Conservation (phyloP, 2,888 invertebrate species). For the Xestia sexstrigata region DNA sequence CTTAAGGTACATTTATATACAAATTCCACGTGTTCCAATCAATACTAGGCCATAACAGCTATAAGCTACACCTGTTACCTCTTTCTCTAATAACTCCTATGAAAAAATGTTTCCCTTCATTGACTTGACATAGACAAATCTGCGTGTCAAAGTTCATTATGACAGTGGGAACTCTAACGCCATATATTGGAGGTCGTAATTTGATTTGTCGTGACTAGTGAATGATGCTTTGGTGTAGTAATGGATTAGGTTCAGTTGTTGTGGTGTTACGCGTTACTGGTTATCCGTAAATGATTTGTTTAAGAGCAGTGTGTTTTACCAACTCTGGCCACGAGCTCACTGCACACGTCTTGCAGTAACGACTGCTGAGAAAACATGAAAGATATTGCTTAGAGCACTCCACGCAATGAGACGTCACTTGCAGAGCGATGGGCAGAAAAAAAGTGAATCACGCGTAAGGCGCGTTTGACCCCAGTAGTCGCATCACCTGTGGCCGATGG, state of each 20-base stretch:
- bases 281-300: no score
- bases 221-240: slow-evolving; percentile 22
- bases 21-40: slow-evolving; percentile 16
- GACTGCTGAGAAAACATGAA: no score
- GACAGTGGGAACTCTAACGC: background rate
- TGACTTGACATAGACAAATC: slow-evolving; percentile 51
- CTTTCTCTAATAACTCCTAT: slow-evolving; percentile 27
- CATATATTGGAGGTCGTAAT: slow-evolving; percentile 32
- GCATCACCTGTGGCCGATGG: no score
- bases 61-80: slow-evolving; percentile 27
- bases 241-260: slow-evolving; percentile 6
- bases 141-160: slow-evolving; percentile 41
- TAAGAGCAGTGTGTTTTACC: no score
- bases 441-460: no score
- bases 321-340: no score
- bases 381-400: no score
- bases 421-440: no score
- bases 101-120: slow-evolving; percentile 47
- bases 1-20: slow-evolving; percentile 2
- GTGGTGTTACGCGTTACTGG: background rate
- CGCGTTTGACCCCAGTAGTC: no score
- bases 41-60: background rate
- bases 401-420: no score
- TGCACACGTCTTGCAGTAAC: no score
- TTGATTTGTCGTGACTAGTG: slow-evolving; percentile 25